Conservation (phyloP, 2,888 invertebrate genomes). For the Spialia ferax region DNA sequence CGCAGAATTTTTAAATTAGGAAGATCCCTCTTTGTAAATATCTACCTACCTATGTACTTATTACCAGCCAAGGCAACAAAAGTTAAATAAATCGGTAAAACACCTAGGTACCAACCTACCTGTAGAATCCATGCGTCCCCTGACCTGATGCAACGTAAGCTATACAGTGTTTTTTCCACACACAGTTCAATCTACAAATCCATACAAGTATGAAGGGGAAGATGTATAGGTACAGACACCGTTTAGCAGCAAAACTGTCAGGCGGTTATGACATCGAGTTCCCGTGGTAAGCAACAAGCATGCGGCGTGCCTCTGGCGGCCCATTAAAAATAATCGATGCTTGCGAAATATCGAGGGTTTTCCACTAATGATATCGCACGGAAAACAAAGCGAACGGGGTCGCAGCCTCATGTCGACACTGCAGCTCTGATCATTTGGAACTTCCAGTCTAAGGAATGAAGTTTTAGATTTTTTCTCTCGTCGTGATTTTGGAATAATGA, state of each 20-base stretch:
- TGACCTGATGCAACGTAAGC: background rate
- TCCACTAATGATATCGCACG: conserved; percentile 83
- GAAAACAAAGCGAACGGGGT: conserved; percentile 76
- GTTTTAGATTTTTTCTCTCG: conserved; percentile 31
- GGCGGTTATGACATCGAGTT: conserved; percentile 41
- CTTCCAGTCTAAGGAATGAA: conserved; percentile 26
- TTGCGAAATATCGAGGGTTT: conserved; percentile 81
- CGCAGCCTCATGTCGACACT: conserved; percentile 45
- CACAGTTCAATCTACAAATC: background rate
- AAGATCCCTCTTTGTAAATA: too few relatives aligned
- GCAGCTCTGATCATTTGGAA: conserved; percentile 32
- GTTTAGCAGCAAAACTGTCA: conserved; percentile 18
- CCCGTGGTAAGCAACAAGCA: conserved; percentile 50
- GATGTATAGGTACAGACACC: background rate
- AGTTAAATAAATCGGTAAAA: too few relatives aligned
- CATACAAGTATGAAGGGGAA: background rate
- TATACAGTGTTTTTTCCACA: background rate
- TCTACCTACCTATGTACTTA: too few relatives aligned
- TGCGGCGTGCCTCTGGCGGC: conserved; percentile 66
- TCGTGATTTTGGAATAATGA: conserved; percentile 13
- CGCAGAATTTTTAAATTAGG: too few relatives aligned
- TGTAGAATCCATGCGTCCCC: too few relatives aligned
- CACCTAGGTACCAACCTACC: too few relatives aligned
- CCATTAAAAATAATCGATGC: conserved; percentile 86
- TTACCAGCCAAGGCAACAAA: too few relatives aligned